A percentile compares a stretch with the other conserved stretches of the same genome.
Conservation (phyloP, 2,113 vertebrate genomes). For the Condylura cristata region DNA sequence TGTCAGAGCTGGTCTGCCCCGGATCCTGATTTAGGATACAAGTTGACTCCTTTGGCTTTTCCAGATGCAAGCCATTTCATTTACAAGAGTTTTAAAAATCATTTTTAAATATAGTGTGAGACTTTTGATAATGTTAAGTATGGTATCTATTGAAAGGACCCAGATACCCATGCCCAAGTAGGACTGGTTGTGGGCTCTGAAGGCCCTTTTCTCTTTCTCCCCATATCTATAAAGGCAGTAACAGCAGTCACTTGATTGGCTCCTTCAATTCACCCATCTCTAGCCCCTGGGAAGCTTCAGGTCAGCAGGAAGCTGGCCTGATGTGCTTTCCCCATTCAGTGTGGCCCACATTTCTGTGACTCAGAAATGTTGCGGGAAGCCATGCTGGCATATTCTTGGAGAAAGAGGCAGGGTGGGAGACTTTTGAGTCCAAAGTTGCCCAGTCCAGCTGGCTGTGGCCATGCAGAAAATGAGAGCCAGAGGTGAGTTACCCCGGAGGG, state of each 20-base stretch:
- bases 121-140: slow-evolving; percentile 38
- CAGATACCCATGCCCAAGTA: background rate
- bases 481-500: background rate
- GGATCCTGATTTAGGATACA: slow-evolving; percentile 78
- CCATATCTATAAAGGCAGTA: slow-evolving; percentile 47
- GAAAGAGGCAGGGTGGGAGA: background rate
- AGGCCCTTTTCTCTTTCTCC: background rate
- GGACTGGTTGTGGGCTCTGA: background rate
- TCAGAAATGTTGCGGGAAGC: background rate
- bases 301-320: slow-evolving; percentile 33
- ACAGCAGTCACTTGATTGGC: slow-evolving; percentile 72
- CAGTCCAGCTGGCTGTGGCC: background rate
- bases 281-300: slow-evolving; percentile 58
- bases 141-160: background rate
- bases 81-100: slow-evolving; percentile 2
- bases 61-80: background rate
- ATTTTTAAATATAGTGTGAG: slow-evolving; percentile 46
- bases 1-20: slow-evolving; percentile 80
- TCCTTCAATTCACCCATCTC: slow-evolving; percentile 56
- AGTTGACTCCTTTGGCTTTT: slow-evolving; percentile 76
- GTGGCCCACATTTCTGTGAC: background rate
- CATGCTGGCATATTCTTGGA: background rate
- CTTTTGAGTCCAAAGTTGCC: background rate
- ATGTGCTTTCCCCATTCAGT: background rate
- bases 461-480: background rate